Conservation (phyloP, 1,140 invertebrate species). For the Tetraneura akinire region DNA sequence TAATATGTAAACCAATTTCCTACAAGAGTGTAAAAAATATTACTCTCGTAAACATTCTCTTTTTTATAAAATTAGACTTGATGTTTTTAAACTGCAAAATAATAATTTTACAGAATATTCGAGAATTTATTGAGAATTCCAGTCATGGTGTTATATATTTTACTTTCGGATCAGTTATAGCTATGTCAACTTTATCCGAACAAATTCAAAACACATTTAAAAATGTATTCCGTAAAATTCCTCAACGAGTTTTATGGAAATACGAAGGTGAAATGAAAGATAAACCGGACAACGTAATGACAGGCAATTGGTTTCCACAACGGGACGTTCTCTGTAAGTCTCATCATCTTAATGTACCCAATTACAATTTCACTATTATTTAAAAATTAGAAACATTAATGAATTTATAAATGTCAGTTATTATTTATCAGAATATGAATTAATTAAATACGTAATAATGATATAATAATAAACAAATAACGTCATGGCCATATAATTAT, state of each 20-base stretch:
- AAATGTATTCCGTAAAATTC: constrained; percentile 57
- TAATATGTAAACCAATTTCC: no score
- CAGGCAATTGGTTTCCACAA: constrained; percentile 52
- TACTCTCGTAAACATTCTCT: no score
- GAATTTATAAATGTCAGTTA: no score
- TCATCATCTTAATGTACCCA: no score
- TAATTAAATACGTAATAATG: no score
- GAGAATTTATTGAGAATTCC: constrained; percentile 56
- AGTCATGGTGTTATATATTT: constrained; percentile 69
- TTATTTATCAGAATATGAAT: no score
- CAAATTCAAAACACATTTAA: constrained; percentile 58
- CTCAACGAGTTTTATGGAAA: constrained; percentile 69
- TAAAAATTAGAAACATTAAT: no score
- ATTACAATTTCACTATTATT: no score
- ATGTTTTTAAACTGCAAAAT: no score
- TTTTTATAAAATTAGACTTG: no score
- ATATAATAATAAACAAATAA: no score
- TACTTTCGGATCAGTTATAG: constrained; percentile 65
- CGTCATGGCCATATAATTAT: neutral
- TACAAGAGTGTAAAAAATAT: no score
- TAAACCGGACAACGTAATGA: constrained; percentile 44
- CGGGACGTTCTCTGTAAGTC: constrained; percentile 51
- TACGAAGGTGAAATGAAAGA: constrained; percentile 62
- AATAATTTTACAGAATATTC: constrained; percentile 53
- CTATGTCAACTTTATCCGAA: constrained; percentile 54